These are phyloP conservation scores for Melikaiella ostensackeni DNA, from an alignment of 2,888 invertebrate genomes.

Conservation along the genomic window DNA sequence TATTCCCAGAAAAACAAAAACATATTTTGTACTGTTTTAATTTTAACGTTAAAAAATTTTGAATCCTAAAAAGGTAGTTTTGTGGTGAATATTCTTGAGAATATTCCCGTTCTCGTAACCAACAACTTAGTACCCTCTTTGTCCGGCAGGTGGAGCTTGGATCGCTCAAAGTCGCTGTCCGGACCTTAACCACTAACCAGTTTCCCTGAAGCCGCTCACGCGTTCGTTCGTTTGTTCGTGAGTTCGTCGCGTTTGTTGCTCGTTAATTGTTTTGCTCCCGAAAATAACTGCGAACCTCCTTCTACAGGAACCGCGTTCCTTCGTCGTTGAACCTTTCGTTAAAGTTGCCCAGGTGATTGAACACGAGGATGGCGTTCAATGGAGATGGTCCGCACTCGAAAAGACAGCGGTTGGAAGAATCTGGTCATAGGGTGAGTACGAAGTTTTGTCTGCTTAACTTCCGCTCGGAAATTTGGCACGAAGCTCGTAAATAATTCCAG, in stretches of 20 bases:
- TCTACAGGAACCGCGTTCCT: constrained; percentile 2
- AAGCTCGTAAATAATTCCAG: background rate
- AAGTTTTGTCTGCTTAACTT: background rate
- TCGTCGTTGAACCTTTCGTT: constrained; percentile 18
- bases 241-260: constrained; percentile 64
- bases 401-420: constrained; percentile 76
- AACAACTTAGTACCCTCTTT: too few species aligned
- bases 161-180: background rate
- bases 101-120: background rate
- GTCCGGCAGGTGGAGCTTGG: background rate
- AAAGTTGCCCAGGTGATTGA: constrained; percentile 38
- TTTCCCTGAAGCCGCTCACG: constrained; percentile 73
- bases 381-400: constrained; percentile 78
- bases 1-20: background rate
- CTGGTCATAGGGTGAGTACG: constrained; percentile 74
- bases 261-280: constrained; percentile 66
- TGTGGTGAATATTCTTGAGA: background rate
- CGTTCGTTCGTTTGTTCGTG: constrained; percentile 69
- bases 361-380: constrained; percentile 77
- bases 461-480: background rate
- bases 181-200: constrained; percentile 56
- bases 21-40: background rate
- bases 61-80: background rate
- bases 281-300: constrained; percentile 54
- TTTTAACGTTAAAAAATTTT: background rate